Conservation (phyloP, 2,797 vertebrate genomes). For the Alosa sapidissima region DNA sequence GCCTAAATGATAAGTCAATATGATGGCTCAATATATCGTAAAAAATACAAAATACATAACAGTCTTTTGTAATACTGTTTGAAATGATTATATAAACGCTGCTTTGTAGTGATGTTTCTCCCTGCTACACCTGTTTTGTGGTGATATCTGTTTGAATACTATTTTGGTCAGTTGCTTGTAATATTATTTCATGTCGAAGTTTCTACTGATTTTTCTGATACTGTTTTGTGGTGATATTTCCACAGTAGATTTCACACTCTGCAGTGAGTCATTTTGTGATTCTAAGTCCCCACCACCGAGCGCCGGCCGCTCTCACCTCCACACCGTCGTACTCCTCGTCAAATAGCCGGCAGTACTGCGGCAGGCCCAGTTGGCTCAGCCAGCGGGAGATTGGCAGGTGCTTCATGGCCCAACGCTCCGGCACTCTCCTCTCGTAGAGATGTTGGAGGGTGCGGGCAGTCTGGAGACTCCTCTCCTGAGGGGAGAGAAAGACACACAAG, state of each 20-base stretch:
- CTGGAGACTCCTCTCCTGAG: neutral
- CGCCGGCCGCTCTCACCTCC: slow-evolving; percentile 67
- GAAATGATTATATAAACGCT: too few species aligned
- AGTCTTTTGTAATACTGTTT: too few species aligned
- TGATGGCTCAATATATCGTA: neutral
- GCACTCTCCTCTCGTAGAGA: neutral
- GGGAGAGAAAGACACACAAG: neutral
- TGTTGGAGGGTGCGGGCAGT: neutral
- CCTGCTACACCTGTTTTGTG: neutral
- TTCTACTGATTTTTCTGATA: neutral
- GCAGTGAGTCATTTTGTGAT: neutral
- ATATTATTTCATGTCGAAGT: too few species aligned
- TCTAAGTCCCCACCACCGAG: too few species aligned
- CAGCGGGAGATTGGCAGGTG: slow-evolving; percentile 78
- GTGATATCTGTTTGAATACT: neutral
- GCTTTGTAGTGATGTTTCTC: neutral
- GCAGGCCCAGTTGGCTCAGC: slow-evolving; percentile 77
- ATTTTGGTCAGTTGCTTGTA: neutral
- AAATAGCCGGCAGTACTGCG: slow-evolving; percentile 73
- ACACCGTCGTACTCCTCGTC: slow-evolving; percentile 77
- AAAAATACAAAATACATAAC: too few species aligned
- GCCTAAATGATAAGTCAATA: neutral
- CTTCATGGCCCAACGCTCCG: slow-evolving; percentile 64
- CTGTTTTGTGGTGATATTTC: neutral
- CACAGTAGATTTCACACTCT: neutral